A percentile compares a stretch with the other conserved stretches of the same genome.
phyloP scores from a whole-genome alignment of 2,797 vertebrate genomes.

The Champsocephalus esox region DNA sequence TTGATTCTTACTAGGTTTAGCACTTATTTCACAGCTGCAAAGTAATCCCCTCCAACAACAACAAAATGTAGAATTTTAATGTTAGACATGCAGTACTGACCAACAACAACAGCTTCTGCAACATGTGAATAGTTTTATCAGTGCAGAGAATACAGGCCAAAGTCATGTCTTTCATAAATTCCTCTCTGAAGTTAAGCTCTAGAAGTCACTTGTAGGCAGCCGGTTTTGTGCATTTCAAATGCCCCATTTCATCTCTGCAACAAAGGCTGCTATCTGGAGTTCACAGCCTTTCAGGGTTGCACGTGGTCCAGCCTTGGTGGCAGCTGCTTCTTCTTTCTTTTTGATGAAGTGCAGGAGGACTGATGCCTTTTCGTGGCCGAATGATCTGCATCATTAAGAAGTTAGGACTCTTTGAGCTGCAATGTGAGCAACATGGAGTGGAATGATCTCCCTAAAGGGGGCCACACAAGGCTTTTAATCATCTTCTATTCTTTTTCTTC shows the following conservation, averaged over 20 bases:
- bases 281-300: slow-evolving; percentile 36
- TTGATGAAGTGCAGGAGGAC: slow-evolving; percentile 57
- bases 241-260: slow-evolving; percentile 44
- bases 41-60: background rate
- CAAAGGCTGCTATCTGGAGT: slow-evolving; percentile 47
- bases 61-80: background rate
- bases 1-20: background rate
- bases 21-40: background rate
- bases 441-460: slow-evolving; percentile 28
- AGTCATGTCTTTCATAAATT: slow-evolving; percentile 52
- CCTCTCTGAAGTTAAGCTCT: slow-evolving; percentile 31
- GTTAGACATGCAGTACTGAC: background rate
- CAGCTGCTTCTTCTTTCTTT: slow-evolving; percentile 45
- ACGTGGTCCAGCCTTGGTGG: slow-evolving; percentile 28
- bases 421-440: slow-evolving; percentile 18
- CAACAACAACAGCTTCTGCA: background rate
- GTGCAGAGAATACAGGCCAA: background rate
- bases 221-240: slow-evolving; percentile 46
- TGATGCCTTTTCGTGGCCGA: slow-evolving; percentile 22
- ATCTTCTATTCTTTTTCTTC: slow-evolving; percentile 41
- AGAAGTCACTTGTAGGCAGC: slow-evolving; percentile 33
- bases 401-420: slow-evolving; percentile 29
- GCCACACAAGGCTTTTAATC: slow-evolving; percentile 36
- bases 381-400: slow-evolving; percentile 49
- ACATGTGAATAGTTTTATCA: slow-evolving; percentile 23